These are phyloP conservation scores for Sternotherus odoratus DNA, from an alignment of 2,797 vertebrate genomes.

Conservation along the genomic window DNA sequence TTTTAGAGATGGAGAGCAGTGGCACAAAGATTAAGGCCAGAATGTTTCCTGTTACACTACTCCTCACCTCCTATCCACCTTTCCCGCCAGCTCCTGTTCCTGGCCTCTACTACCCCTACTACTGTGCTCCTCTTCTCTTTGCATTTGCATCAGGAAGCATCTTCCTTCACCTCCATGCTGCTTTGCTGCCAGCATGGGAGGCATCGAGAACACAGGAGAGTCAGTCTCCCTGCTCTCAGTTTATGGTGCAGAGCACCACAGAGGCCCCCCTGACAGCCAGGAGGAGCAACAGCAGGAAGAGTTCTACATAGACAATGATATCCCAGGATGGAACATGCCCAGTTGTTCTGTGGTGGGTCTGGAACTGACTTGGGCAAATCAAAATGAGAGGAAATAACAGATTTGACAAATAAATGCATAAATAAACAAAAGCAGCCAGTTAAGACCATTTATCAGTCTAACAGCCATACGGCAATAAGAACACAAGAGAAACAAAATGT, in stretches of 20 bases:
- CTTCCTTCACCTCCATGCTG: not conserved
- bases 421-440: not conserved
- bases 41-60: not conserved
- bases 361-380: not conserved
- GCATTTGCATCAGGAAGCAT: not conserved
- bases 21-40: not conserved
- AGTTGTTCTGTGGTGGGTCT: not conserved
- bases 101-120: not conserved
- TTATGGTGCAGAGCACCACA: not conserved
- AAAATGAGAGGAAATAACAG: constrained; percentile 29
- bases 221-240: not conserved
- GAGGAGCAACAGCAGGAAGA: not conserved
- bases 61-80: not conserved
- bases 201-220: not conserved
- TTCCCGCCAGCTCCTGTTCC: accelerated
- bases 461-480: constrained; percentile 31
- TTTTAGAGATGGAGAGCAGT: not conserved
- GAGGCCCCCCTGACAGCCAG: not conserved
- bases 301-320: not conserved
- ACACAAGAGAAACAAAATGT: constrained; percentile 4
- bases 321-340: not conserved
- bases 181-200: not conserved
- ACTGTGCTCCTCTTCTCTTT: not conserved
- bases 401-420: not conserved
- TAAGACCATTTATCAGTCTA: not conserved